A percentile compares a stretch with the other conserved stretches of the same genome.
Evolutionary conservation across 2,797 vertebrate genomes (phyloP).

Genomic region (Enteromius unitaeniatus): DNA sequence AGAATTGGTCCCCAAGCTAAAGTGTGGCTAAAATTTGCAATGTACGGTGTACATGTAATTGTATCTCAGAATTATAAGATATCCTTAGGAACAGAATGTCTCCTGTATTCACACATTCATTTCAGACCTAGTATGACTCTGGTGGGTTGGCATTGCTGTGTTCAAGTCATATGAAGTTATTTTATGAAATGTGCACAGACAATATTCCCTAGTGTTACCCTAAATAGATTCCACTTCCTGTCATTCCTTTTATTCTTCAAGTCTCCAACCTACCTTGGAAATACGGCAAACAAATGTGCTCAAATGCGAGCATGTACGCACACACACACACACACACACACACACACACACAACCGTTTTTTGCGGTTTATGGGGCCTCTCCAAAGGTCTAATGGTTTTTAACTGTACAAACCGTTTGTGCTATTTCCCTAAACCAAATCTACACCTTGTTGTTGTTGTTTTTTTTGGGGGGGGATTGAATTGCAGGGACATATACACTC

Average conservation of each 20-base stretch:
- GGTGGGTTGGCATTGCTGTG: conserved; percentile 6
- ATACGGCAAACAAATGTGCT: not conserved
- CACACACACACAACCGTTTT: no score
- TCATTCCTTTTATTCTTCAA: conserved; percentile 14
- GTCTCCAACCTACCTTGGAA: conserved; percentile 39
- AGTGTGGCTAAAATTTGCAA: not conserved
- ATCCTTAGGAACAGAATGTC: not conserved
- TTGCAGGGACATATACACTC: not conserved
- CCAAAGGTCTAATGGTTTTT: not conserved
- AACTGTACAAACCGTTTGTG: not conserved
- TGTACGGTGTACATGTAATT: no score
- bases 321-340: not conserved
- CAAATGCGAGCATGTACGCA: not conserved
- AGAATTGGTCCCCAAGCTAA: not conserved
- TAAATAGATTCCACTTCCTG: conserved; percentile 42
- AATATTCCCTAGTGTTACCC: conserved; percentile 49
- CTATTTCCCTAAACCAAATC: not conserved
- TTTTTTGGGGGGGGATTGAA: no score
- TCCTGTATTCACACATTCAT: conserved; percentile 4
- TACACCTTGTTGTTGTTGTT: no score
- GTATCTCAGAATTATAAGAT: not conserved
- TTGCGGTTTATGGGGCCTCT: no score
- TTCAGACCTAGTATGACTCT: conserved; percentile 4
- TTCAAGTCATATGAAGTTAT: conserved; percentile 14
- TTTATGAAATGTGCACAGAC: conserved; percentile 41